phyloP scores from a whole-genome alignment of 2,797 vertebrate genomes.

The Chelon labrosus region DNA sequence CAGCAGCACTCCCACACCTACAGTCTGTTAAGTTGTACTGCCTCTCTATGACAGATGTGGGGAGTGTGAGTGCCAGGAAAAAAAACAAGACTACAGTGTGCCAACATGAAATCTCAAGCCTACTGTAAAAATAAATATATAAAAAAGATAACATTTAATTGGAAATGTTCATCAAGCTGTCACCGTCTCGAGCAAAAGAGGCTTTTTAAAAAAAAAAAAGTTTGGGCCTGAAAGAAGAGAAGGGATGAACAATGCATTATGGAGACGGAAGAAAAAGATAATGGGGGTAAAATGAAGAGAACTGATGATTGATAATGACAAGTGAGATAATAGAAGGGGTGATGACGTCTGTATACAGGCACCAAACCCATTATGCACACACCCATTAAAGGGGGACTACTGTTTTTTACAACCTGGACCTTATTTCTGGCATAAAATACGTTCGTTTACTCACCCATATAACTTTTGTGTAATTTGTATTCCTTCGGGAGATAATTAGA shows the following conservation, averaged over 20 bases:
- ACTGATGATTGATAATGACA: slow-evolving; percentile 67
- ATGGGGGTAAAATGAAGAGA: slow-evolving; percentile 38
- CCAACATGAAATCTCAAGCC: slow-evolving; percentile 52
- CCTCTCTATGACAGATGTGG: slow-evolving; percentile 72
- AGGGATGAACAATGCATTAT: slow-evolving; percentile 65
- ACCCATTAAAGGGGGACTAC: slow-evolving; percentile 19
- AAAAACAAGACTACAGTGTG: slow-evolving; percentile 58
- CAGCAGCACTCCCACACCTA: slow-evolving; percentile 71
- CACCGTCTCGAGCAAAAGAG: slow-evolving; percentile 45
- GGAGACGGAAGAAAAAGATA: slow-evolving; percentile 45
- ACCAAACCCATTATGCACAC: slow-evolving; percentile 65
- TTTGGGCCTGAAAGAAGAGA: slow-evolving; percentile 13
- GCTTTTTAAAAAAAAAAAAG: slow-evolving; percentile 24
- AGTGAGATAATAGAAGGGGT: slow-evolving; percentile 55
- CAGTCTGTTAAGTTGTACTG: slow-evolving; percentile 73
- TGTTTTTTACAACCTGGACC: too few relatives aligned
- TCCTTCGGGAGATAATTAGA: too few relatives aligned
- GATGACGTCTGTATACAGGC: slow-evolving; percentile 59
- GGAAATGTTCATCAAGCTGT: slow-evolving; percentile 72
- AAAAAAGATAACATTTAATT: slow-evolving; percentile 62
- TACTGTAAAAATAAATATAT: slow-evolving; percentile 60
- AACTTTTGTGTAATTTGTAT: too few relatives aligned
- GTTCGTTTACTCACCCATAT: too few relatives aligned
- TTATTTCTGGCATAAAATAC: too few relatives aligned
- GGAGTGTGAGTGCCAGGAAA: slow-evolving; percentile 48